These are phyloP conservation scores for Ictidomys tridecemlineatus DNA, from an alignment of 2,113 vertebrate genomes.

Conservation along the genomic window DNA sequence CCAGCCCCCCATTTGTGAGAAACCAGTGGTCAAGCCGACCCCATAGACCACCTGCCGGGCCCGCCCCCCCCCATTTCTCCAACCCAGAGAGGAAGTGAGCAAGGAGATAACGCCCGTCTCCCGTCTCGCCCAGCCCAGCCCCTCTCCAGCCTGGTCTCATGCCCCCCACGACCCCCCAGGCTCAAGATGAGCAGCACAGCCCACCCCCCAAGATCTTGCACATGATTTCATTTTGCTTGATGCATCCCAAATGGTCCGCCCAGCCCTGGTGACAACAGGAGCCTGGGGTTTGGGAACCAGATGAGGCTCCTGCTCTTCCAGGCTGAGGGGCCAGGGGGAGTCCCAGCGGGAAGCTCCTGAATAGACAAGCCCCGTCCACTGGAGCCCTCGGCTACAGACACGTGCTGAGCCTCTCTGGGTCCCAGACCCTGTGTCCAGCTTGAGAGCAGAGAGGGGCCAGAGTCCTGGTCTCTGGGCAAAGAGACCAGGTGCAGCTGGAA, in stretches of 20 bases:
- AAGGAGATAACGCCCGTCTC: not conserved
- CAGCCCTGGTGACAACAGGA: conserved; percentile 76
- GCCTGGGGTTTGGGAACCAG: conserved; percentile 76
- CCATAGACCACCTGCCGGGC: not conserved
- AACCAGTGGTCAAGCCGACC: conserved; percentile 14
- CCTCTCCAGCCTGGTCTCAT: not conserved
- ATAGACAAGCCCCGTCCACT: not conserved
- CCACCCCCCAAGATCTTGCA: conserved; percentile 70
- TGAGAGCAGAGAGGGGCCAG: not conserved
- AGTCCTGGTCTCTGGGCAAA: fast-evolving
- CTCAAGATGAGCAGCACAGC: not conserved
- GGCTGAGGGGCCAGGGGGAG: conserved; percentile 58
- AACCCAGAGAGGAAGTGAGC: not conserved
- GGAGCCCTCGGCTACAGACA: conserved; percentile 17
- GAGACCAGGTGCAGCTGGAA: not conserved
- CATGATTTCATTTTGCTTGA: conserved; percentile 77
- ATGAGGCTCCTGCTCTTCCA: conserved; percentile 80
- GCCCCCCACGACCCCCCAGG: not conserved
- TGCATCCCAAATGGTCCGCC: conserved; percentile 79
- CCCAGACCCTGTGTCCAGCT: not conserved
- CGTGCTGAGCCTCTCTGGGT: not conserved
- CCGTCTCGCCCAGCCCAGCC: not conserved
- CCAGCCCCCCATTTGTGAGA: not conserved
- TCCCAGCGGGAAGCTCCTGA: conserved; percentile 57
- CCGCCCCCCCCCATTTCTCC: not conserved